Conservation (phyloP, 2,797 vertebrate genomes). For the Craterocephalus amniculus region DNA sequence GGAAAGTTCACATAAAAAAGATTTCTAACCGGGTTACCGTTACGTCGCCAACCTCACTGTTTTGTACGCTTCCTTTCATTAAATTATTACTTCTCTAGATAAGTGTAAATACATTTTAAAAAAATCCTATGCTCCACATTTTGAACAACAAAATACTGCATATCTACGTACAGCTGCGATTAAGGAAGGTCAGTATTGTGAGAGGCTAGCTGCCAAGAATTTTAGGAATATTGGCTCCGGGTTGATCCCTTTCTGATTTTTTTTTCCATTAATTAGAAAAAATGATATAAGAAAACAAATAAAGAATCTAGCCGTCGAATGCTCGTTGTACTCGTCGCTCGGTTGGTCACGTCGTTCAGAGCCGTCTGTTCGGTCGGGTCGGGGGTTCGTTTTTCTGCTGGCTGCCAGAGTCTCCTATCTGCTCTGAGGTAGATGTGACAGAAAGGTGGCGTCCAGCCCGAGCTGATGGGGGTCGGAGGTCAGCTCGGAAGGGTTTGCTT, state of each 20-base stretch:
- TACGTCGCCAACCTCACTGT: constrained; percentile 85
- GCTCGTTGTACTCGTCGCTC: constrained; percentile 61
- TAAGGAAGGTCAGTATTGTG: constrained; percentile 76
- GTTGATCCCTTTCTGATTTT: constrained; percentile 83
- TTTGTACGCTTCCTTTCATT: constrained; percentile 62
- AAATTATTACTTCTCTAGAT: constrained; percentile 73
- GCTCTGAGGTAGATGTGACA: constrained; percentile 78
- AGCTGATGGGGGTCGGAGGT: constrained; percentile 69
- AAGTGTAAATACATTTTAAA: constrained; percentile 84
- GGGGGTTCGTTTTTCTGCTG: constrained; percentile 3
- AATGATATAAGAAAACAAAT: too few species aligned
- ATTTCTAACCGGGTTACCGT: constrained; percentile 82
- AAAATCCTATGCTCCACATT: constrained; percentile 82
- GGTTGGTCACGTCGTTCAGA: constrained; percentile 58
- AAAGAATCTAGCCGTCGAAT: constrained; percentile 35
- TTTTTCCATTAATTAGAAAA: neutral
- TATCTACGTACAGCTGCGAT: constrained; percentile 84
- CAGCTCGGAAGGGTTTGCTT: constrained; percentile 74
- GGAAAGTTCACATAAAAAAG: constrained; percentile 76
- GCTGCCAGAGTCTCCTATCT: constrained; percentile 56
- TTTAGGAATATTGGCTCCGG: constrained; percentile 82
- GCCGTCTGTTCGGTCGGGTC: constrained; percentile 45
- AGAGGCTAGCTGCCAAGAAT: constrained; percentile 90
- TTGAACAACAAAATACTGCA: constrained; percentile 89
- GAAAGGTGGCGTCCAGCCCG: constrained; percentile 75